Base-by-base conservation (phyloP, 2,113 vertebrate genomes). In the Micronisus gabar region DNA sequence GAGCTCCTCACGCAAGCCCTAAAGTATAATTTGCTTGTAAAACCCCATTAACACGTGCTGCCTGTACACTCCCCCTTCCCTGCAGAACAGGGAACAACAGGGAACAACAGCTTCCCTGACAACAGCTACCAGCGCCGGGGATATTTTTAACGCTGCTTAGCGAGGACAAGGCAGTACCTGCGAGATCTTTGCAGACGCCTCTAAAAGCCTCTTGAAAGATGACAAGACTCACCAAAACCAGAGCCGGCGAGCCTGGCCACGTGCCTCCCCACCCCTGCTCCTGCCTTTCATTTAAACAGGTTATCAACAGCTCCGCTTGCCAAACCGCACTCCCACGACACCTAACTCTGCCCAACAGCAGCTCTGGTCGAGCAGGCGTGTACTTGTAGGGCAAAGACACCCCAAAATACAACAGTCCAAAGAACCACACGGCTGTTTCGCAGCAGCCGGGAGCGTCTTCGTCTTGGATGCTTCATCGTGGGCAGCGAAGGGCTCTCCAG, bases 401-500 rank as follows among this genome's bases (percentile, higher is more conserved):
- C 53, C 48, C 56, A 59, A 81, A 94, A 58, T 19, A 52, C 34
- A 80, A 19, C 29, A 25, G 78, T 47, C 65, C 19, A 8, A 38
- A 63, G 84, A 66, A 81, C 23, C 36, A 13, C 48, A 58, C 20
- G 45, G 48, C 78, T 2, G 13, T 26, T 58, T 21, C 2, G 0
- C 22, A 58, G 23, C 34, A 8, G 34, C 34, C 1, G 1, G 13
- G 71, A 72, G n/a, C 48, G 45, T 40, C 78, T 30, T 61, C 4
- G 0, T 20, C 48, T 15, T 1, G 7, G n/a, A 29, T 0, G 5
- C 68, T 81, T 48, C 8, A 1, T 4, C 12, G 1, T 5, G 2
- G 83, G 40, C 47, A 13, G 66, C 5, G 2, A 87, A 72, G 34
- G 53, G 61, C 63, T 66, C 66, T 36, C 58, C 65, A 47, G 58